phyloP scores from a whole-genome alignment of 2,797 vertebrate genomes.

The Syngnathus acus region DNA sequence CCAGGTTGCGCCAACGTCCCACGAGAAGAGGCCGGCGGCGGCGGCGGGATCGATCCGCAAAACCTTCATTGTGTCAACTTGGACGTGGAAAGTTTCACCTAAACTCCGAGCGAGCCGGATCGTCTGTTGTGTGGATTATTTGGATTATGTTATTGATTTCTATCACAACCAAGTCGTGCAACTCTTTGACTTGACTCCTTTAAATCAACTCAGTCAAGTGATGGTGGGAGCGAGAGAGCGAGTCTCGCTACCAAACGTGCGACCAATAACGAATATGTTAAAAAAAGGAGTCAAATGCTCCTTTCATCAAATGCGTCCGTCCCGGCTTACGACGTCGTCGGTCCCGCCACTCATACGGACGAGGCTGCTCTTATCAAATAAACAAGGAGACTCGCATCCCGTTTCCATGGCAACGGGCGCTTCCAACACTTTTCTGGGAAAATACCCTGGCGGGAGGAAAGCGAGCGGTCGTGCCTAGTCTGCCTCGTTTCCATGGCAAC shows the following conservation, averaged over 20 bases:
- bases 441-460: conserved; percentile 35
- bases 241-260: too few relatives aligned
- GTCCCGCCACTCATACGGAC: too few relatives aligned
- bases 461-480: conserved; percentile 23
- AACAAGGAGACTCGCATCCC: conserved; percentile 40
- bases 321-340: too few relatives aligned
- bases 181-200: too few relatives aligned
- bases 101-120: not conserved
- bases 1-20: not conserved
- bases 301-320: too few relatives aligned
- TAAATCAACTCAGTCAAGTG: too few relatives aligned
- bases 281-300: too few relatives aligned
- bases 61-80: not conserved
- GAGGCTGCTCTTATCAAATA: not conserved
- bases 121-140: not conserved
- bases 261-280: too few relatives aligned
- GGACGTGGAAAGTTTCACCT: not conserved
- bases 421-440: conserved; percentile 23
- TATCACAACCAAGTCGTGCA: too few relatives aligned
- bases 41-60: not conserved
- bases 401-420: conserved; percentile 52
- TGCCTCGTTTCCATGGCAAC: conserved; percentile 39
- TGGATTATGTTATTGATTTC: too few relatives aligned
- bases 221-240: too few relatives aligned
- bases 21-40: not conserved